phyloP scores from a whole-genome alignment of 2,797 vertebrate species.

The Aselliscus stoliczkanus region DNA sequence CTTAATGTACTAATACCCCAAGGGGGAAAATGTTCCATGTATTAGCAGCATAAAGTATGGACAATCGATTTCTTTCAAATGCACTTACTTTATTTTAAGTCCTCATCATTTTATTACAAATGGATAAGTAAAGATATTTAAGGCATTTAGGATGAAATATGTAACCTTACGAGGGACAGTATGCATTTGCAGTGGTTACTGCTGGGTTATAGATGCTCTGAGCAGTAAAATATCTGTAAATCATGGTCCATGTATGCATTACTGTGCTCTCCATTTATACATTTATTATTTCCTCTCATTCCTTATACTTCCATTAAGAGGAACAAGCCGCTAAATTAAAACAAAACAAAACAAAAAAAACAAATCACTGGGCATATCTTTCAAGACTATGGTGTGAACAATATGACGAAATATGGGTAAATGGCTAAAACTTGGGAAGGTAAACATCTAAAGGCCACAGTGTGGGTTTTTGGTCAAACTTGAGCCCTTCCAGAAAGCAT shows the following conservation, averaged over 20 bases:
- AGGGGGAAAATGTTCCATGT: conserved; percentile 34
- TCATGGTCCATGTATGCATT: neutral
- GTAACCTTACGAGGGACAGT: conserved; percentile 24
- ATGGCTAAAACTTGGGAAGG: neutral
- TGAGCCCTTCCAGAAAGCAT: neutral
- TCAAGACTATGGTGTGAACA: neutral
- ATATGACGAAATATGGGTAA: neutral
- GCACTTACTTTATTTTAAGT: conserved; percentile 55
- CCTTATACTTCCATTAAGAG: neutral
- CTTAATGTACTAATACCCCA: conserved; percentile 59
- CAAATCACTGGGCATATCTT: neutral
- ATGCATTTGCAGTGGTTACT: conserved; percentile 17
- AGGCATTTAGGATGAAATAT: conserved; percentile 66
- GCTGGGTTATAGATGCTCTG: conserved; percentile 29
- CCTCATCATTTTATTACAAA: conserved; percentile 62
- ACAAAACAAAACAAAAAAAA: neutral
- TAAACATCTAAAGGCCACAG: neutral
- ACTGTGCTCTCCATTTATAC: neutral
- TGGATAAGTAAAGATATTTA: conserved; percentile 62
- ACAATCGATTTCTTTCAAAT: conserved; percentile 52
- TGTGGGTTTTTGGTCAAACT: neutral
- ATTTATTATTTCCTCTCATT: conserved; percentile 33
- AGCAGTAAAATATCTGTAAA: conserved; percentile 20
- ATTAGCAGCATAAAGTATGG: conserved; percentile 47
- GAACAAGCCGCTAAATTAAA: neutral